phyloP scores from a whole-genome alignment of 2,113 vertebrate genomes.

The Mormoops blainvillei region DNA sequence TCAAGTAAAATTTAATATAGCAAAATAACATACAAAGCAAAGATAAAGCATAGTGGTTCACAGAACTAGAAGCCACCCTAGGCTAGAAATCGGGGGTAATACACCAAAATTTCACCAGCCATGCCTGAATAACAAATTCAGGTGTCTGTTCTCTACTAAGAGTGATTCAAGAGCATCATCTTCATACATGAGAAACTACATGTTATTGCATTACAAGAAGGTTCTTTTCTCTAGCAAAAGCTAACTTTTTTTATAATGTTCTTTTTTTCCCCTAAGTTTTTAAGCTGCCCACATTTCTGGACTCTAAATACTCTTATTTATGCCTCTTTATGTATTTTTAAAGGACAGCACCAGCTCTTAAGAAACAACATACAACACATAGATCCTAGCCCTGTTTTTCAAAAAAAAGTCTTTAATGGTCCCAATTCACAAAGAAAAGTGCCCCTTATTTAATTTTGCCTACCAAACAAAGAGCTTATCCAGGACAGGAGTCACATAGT shows the following conservation, averaged over 20 bases:
- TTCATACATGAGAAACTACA: constrained; percentile 18
- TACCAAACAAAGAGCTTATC: constrained; percentile 22
- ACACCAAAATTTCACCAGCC: constrained; percentile 29
- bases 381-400: neutral
- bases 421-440: constrained; percentile 49
- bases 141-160: neutral
- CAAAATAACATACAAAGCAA: constrained; percentile 47
- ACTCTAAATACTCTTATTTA: neutral
- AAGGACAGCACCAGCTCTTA: constrained; percentile 43
- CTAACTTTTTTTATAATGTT: neutral
- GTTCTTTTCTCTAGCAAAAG: constrained; percentile 16
- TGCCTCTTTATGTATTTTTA: constrained; percentile 35
- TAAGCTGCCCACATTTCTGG: constrained; percentile 9
- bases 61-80: constrained; percentile 13
- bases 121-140: constrained; percentile 35
- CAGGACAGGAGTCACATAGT: neutral
- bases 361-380: constrained; percentile 27
- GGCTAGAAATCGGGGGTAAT: constrained; percentile 1
- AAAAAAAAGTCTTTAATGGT: constrained; percentile 5
- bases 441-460: constrained; percentile 32
- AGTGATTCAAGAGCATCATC: neutral
- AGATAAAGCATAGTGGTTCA: neutral
- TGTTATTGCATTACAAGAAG: constrained; percentile 6
- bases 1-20: constrained; percentile 40
- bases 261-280: constrained; percentile 26